These are phyloP conservation scores for Condylura cristata DNA, from an alignment of 2,113 vertebrate genomes.

Conservation along the genomic window DNA sequence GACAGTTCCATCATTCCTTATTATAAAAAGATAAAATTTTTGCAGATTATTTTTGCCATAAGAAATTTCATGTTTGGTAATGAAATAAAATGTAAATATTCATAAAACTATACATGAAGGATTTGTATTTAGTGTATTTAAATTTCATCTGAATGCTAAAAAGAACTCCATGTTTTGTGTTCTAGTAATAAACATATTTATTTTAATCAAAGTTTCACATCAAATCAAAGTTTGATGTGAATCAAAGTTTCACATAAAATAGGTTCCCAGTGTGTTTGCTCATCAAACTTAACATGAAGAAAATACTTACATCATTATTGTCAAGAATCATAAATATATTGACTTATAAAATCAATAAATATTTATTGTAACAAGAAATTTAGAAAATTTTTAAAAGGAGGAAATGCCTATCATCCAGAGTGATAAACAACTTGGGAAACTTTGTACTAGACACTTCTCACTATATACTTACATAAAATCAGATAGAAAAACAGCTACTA, in stretches of 20 bases:
- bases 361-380: neutral
- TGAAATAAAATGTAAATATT: neutral
- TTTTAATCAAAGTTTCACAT: slow-evolving; percentile 18
- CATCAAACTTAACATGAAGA: neutral
- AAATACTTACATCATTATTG: neutral
- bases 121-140: neutral
- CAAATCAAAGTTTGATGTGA: neutral
- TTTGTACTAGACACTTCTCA: neutral
- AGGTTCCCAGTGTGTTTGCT: neutral
- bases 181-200: neutral
- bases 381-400: neutral
- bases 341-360: neutral
- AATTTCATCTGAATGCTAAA: neutral
- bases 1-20: neutral
- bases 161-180: neutral
- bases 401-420: neutral
- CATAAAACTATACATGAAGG: neutral
- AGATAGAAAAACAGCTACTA: neutral
- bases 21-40: neutral
- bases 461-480: neutral
- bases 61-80: neutral
- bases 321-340: neutral
- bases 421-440: slow-evolving; percentile 11
- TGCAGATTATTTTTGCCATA: neutral
- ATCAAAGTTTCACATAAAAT: neutral